phyloP scores from a whole-genome alignment of 1,140 invertebrate genomes.

The Varroa destructor region DNA sequence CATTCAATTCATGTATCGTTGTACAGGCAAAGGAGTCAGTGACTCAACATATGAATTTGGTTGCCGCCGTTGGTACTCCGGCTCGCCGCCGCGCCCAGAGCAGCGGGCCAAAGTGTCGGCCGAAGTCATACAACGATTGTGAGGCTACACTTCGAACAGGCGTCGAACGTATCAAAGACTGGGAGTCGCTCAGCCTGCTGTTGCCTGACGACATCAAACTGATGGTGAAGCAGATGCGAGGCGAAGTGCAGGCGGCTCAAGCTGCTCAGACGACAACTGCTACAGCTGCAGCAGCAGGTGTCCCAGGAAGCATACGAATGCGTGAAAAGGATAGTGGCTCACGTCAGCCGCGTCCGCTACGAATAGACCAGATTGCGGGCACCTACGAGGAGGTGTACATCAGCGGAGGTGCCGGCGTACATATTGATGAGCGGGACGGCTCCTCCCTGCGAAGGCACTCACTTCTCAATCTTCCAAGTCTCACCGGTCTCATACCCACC shows the following conservation, averaged over 20 bases:
- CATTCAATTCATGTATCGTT: neutral
- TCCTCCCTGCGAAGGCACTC: constrained; percentile 43
- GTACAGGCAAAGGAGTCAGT: constrained; percentile 2
- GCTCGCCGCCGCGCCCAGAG: constrained; percentile 29
- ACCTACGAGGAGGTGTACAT: constrained; percentile 32
- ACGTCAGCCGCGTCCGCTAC: constrained; percentile 52
- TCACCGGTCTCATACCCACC: constrained; percentile 27
- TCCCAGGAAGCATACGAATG: constrained; percentile 25
- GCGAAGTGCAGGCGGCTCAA: constrained; percentile 30
- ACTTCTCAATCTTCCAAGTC: constrained; percentile 65
- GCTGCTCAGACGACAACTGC: neutral
- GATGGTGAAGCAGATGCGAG: constrained; percentile 36
- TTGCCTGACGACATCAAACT: constrained; percentile 58
- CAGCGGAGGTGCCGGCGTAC: constrained; percentile 34
- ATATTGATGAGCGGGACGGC: constrained; percentile 42
- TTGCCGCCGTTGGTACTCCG: constrained; percentile 28
- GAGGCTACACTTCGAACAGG: constrained; percentile 59
- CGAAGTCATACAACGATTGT: constrained; percentile 68
- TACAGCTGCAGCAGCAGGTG: neutral
- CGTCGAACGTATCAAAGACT: constrained; percentile 68
- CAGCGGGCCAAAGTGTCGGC: constrained; percentile 42
- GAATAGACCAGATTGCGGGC: constrained; percentile 47
- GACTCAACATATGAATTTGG: constrained; percentile 7
- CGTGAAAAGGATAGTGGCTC: constrained; percentile 23
- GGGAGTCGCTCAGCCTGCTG: constrained; percentile 74